Percentiles rank a stretch among this genome's conserved stretches.
Conservation (phyloP, 2,888 invertebrate genomes). For the Orthosia gothica region DNA sequence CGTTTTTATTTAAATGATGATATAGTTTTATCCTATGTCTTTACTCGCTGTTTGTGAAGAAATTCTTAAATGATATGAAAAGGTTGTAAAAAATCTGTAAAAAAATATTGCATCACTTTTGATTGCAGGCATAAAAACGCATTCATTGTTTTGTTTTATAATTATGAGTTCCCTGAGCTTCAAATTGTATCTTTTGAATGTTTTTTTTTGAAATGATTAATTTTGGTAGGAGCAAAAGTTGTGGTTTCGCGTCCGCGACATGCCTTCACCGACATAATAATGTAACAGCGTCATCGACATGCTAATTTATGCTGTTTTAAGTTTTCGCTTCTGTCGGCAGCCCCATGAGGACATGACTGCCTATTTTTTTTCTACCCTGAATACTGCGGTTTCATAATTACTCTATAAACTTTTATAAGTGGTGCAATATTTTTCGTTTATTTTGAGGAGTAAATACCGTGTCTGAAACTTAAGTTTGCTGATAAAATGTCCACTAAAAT, state of each 20-base stretch:
- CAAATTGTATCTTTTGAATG: not conserved
- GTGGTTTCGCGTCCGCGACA: too few relatives aligned
- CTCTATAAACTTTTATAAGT: not conserved
- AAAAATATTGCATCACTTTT: conserved; percentile 20
- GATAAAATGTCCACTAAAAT: conserved; percentile 11
- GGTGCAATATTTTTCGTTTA: conserved; percentile 20
- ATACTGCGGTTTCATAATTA: not conserved
- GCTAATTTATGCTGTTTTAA: too few relatives aligned
- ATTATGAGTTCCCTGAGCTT: not conserved
- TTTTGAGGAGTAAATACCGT: not conserved
- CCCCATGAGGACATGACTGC: too few relatives aligned
- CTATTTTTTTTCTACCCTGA: not conserved
- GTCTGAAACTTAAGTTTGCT: conserved; percentile 32
- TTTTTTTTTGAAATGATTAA: too few relatives aligned
- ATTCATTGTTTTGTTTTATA: too few relatives aligned
- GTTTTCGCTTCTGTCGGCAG: too few relatives aligned
- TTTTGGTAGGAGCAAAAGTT: too few relatives aligned
- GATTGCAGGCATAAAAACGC: too few relatives aligned
- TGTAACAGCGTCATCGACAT: too few relatives aligned
- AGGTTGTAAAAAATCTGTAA: not conserved
- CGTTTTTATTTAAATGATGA: conserved; percentile 52
- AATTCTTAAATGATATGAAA: conserved; percentile 6
- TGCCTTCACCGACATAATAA: too few relatives aligned
- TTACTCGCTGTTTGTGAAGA: conserved; percentile 35
- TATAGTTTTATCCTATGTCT: conserved; percentile 44